A percentile compares a stretch with the other conserved stretches of the same genome.
Evolutionary conservation across 2,888 invertebrate genomes (phyloP).

Genomic region (Cryptops parisi): DNA sequence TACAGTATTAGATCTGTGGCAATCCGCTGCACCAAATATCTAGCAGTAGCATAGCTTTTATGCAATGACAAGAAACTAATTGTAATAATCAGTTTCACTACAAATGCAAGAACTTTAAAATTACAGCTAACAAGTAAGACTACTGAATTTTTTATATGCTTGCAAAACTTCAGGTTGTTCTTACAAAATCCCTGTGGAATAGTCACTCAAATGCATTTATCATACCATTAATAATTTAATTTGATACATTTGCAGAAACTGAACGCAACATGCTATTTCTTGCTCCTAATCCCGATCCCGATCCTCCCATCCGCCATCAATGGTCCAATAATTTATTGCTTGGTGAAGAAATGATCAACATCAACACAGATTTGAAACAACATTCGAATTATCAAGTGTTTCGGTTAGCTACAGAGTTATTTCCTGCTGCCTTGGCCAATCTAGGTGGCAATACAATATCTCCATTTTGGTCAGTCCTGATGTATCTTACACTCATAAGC

Average conservation of each 20-base stretch:
- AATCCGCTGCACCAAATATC: no score
- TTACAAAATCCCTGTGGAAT: background rate
- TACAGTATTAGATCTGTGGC: no score
- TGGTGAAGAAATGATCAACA: slow-evolving; percentile 14
- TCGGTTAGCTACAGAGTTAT: slow-evolving; percentile 73
- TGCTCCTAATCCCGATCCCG: slow-evolving; percentile 8
- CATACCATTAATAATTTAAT: background rate
- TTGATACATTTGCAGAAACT: slow-evolving; percentile 10
- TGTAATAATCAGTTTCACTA: no score
- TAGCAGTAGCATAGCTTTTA: no score
- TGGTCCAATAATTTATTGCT: slow-evolving; percentile 15
- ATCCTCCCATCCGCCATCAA: slow-evolving; percentile 1
- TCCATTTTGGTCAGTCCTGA: slow-evolving; percentile 75
- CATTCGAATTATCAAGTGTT: slow-evolving; percentile 52
- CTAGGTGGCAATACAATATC: slow-evolving; percentile 59
- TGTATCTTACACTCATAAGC: slow-evolving; percentile 67
- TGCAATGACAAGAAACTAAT: no score
- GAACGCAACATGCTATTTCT: slow-evolving; percentile 10
- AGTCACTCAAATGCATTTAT: background rate
- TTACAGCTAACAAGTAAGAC: no score
- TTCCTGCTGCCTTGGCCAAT: slow-evolving; percentile 67
- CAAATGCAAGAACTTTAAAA: no score
- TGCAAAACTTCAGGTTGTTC: background rate
- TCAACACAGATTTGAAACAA: slow-evolving; percentile 6
- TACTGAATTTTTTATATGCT: background rate